Evolutionary conservation across 1,140 invertebrate genomes (phyloP), one percentile per base, ranked within the genome.

Genomic region (Melanaphis sacchari): DNA sequence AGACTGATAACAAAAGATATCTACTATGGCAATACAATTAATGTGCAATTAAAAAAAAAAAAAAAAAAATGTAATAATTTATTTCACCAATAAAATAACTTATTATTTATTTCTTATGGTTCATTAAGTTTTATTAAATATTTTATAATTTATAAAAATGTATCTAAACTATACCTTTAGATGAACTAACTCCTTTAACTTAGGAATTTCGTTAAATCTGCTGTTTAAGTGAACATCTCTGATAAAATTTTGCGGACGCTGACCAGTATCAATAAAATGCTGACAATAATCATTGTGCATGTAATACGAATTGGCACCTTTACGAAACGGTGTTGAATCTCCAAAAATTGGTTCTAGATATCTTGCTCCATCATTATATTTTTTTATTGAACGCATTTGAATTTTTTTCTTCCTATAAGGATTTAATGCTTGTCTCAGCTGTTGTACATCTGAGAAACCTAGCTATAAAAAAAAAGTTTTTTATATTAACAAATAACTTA

Each of bases 271-370:
- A 9, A 99, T 99, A 96, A 99, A 99, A 95, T 99, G 98, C 95
- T 99, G 99, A 95, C 99, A 99, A 95, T 99, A 99, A 95, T 99
- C 99, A 96, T 99, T 99, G 95, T 99, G 99, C 2, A 99, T 99
- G 96, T 99, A 99, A 31, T 98, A 99, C 94, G 98, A 99, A 95
- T 99, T 99, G 40, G 99, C 99, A 36, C 99, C 99, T 98, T 99
- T 99, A 36, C 99, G 95, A 95, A 99, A 99, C 91, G 98, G 99
- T 46, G 98, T 99, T 0, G 99, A 99, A 95, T 99, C 99, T 94
- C 97, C 98, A 95, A 99, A 99, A 90, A 99, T 97, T 93, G 98
- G 96, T 94, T 98, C 98, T 95, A 98, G 97, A 1, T 96, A 95
- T 66, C 95, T 95, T 31, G 96, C 95, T 94, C 96, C 96, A 84